A percentile compares a stretch with the other conserved stretches of the same genome.
Conservation (phyloP, 2,797 vertebrate species). For the Pipistrellus pygmaeus region DNA sequence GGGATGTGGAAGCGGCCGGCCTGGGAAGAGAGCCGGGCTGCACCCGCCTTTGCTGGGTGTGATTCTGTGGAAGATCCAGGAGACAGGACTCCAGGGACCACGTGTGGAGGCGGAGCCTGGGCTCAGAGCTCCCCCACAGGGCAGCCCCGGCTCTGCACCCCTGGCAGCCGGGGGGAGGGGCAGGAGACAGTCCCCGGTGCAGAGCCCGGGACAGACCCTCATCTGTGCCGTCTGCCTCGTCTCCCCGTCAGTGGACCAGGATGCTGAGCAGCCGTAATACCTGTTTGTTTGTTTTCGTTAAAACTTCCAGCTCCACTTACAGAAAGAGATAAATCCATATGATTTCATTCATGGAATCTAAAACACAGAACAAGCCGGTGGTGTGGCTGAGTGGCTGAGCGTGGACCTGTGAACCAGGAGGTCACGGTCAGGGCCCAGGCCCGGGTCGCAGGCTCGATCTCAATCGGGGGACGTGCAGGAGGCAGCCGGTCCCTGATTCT, state of each 20-base stretch:
- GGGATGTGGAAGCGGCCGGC: too few relatives aligned
- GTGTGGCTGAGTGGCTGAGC: too few relatives aligned
- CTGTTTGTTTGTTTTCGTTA: background rate
- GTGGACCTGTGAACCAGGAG: too few relatives aligned
- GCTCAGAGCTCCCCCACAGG: too few relatives aligned
- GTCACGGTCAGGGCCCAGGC: too few relatives aligned
- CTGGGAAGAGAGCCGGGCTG: too few relatives aligned
- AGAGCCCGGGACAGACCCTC: background rate
- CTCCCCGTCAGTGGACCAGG: background rate
- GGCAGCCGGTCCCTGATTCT: too few relatives aligned
- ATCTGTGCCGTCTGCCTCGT: background rate
- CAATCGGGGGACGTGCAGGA: too few relatives aligned
- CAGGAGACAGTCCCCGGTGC: background rate
- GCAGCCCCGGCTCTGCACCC: too few relatives aligned
- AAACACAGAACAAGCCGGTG: too few relatives aligned
- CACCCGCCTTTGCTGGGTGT: background rate
- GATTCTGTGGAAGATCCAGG: background rate
- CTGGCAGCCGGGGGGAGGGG: too few relatives aligned
- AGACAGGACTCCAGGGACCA: background rate
- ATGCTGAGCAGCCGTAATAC: fast-evolving
- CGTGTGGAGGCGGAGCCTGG: background rate
- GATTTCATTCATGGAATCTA: fast-evolving
- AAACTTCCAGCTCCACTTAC: background rate
- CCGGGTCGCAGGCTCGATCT: too few relatives aligned
- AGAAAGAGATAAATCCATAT: background rate